A percentile compares a stretch with the other conserved stretches of the same genome.
Conservation (phyloP, 2,888 invertebrate genomes). For the Nomada fucata region DNA sequence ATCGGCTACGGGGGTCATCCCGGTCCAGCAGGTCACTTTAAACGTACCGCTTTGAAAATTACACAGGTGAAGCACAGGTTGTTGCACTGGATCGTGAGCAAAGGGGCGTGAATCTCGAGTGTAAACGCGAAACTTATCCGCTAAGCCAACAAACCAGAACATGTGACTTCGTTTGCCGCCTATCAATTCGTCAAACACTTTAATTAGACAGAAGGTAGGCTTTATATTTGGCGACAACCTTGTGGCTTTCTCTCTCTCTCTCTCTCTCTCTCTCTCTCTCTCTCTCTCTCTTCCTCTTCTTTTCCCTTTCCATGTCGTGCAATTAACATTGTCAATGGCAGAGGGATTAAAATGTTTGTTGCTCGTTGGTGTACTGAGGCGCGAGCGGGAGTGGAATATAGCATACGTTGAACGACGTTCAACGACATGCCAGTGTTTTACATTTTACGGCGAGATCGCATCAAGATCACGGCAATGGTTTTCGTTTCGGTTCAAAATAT, state of each 20-base stretch:
- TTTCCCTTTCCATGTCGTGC: conserved; percentile 7
- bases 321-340: neutral
- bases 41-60: conserved; percentile 58
- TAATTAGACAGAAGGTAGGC: conserved; percentile 71
- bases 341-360: conserved; percentile 9
- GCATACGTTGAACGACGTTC: neutral
- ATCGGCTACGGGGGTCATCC: conserved; percentile 8
- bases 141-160: conserved; percentile 70
- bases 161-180: conserved; percentile 77
- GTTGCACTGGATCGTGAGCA: conserved; percentile 52
- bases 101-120: conserved; percentile 66
- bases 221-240: conserved; percentile 73
- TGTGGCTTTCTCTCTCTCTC: conserved; percentile 51
- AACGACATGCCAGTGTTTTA: conserved; percentile 1
- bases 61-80: conserved; percentile 48
- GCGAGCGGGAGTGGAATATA: neutral
- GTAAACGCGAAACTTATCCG: conserved; percentile 75
- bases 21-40: conserved; percentile 41
- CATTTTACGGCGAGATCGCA: conserved; percentile 18
- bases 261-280: too few species aligned
- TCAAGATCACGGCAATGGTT: conserved; percentile 33
- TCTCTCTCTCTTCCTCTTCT: too few species aligned
- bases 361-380: neutral
- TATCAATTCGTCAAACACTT: conserved; percentile 78
- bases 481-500: conserved; percentile 37